A percentile compares a stretch with the other conserved stretches of the same genome.
phyloP scores from a whole-genome alignment of 1,140 invertebrate genomes.

The Lethrus apterus region DNA sequence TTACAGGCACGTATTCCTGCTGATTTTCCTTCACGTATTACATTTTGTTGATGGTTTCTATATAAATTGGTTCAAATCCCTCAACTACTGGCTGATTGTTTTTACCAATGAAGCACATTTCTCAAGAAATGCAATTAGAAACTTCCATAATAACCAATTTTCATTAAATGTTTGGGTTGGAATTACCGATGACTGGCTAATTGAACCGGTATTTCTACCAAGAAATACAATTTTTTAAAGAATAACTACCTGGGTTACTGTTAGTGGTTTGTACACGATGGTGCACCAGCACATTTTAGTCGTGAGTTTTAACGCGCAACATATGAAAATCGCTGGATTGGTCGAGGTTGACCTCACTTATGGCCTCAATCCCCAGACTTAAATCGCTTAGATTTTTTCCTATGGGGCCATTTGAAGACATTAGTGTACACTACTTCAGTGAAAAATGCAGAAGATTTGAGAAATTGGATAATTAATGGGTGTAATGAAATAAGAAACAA shows the following conservation, averaged over 20 bases:
- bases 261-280: no score
- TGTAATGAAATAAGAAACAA: neutral
- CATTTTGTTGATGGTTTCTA: conserved; percentile 2
- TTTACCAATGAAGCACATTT: conserved; percentile 5
- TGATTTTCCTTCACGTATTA: neutral
- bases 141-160: conserved; percentile 1
- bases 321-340: conserved; percentile 28
- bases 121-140: conserved; percentile 6
- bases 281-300: no score
- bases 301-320: no score
- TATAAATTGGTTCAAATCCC: conserved; percentile 6
- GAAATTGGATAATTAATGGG: neutral
- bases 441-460: conserved; percentile 3
- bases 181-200: neutral
- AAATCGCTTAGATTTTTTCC: conserved; percentile 30
- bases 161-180: conserved; percentile 1
- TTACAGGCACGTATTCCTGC: neutral
- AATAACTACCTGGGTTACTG: no score
- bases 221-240: no score
- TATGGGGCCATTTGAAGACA: conserved; percentile 28
- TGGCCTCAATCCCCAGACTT: conserved; percentile 34
- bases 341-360: conserved; percentile 27
- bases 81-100: conserved; percentile 4
- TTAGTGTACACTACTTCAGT: conserved; percentile 24
- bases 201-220: no score